phyloP scores from a whole-genome alignment of 2,797 vertebrate genomes.

The Smutsia gigantea region DNA sequence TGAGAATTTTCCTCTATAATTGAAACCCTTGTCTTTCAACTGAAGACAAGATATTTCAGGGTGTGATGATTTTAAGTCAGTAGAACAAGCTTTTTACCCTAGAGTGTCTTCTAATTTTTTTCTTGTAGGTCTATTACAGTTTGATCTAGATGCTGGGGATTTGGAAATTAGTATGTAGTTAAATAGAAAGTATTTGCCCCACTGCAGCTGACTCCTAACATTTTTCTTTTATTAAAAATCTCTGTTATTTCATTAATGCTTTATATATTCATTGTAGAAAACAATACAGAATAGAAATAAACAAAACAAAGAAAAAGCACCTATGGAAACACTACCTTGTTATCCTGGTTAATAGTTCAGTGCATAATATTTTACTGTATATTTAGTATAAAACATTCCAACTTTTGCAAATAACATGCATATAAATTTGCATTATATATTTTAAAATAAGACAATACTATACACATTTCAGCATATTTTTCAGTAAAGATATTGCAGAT shows the following conservation, averaged over 20 bases:
- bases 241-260: neutral
- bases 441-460: neutral
- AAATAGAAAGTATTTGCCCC: neutral
- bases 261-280: neutral
- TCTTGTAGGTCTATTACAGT: constrained; percentile 22
- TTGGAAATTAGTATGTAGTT: neutral
- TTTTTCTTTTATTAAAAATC: neutral
- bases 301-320: neutral
- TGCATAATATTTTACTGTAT: neutral
- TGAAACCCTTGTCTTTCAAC: constrained; percentile 63
- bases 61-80: constrained; percentile 2
- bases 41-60: constrained; percentile 62
- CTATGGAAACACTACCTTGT: neutral
- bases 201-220: neutral
- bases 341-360: neutral
- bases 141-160: neutral
- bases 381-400: constrained; percentile 15
- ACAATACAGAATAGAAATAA: neutral
- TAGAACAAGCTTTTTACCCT: neutral
- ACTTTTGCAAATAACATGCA: neutral
- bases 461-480: neutral
- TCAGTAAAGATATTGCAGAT: neutral
- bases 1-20: constrained; percentile 60
- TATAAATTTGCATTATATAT: neutral
- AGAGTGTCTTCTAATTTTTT: constrained; percentile 45